Base-by-base conservation (phyloP, 2,797 vertebrate species). In the Acanthurus leucopareius region DNA sequence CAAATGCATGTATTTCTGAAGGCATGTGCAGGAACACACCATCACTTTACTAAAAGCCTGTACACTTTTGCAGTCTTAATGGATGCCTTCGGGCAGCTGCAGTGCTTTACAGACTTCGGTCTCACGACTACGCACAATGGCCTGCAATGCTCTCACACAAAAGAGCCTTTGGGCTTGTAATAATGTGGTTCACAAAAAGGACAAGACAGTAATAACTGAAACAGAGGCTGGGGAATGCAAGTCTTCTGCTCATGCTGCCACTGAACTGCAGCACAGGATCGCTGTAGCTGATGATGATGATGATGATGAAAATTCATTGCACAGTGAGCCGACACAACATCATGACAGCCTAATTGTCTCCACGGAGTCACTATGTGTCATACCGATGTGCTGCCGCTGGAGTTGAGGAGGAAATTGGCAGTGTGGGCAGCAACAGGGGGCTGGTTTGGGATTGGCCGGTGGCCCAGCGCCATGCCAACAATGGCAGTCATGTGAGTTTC, bases 401-500 rank as follows among this genome's bases (percentile, higher is more conserved):
- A 96, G 0, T 99, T 99, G 75, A 99, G 97, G 20, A 99, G 96
- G 91, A 99, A 99, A 93, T 99, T 99, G 85, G 98, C 98, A 0
- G 98, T 99, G 93, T 99, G 98, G 51, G 97, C 97, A 0, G 97
- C 98, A 0, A 95, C 95, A 0, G 97, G 97, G 0, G 98, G 98
- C 86, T 97, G 96, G 90, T 97, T 97, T 79, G 98, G 97, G 90
- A 99, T 98, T 3, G 97, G 97, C 7, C 97, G 94, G 74, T 97
- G 96, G 69, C 98, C 98, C 1, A 99, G 94, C 0, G 98, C 98
- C 98, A 99, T 99, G 83, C 98, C 98, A 45, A 99, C 98, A 2
- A 99, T 99, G 1, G 98, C 98, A 0, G 98, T 99, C 98, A 99
- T 99, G 93, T 99, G 98, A 1, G 98, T 99, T 89, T 99, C 98